Evolutionary conservation across 2,797 vertebrate genomes (phyloP).

Genomic region (Cyprinodon diabolis): DNA sequence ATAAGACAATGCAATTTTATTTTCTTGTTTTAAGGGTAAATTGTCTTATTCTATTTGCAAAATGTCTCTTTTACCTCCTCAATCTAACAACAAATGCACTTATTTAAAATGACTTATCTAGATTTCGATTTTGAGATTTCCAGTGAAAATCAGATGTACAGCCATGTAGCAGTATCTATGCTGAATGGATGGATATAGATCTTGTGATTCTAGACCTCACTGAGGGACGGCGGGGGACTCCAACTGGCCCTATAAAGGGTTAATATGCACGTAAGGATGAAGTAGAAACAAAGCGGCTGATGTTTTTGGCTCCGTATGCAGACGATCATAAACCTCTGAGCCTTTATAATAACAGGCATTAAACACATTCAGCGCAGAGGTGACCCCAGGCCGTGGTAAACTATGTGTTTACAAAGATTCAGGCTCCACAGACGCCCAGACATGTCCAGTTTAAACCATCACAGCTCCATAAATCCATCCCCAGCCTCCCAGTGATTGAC

Average conservation of each 20-base stretch:
- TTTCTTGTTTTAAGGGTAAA: too few relatives aligned
- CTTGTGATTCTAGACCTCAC: background rate
- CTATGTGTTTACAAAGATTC: slow-evolving; percentile 19
- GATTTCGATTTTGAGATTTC: too few relatives aligned
- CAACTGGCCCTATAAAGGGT: background rate
- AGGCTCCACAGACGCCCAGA: slow-evolving; percentile 9
- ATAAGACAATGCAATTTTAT: too few relatives aligned
- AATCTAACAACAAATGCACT: too few relatives aligned
- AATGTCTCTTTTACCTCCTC: too few relatives aligned
- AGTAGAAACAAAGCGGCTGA: slow-evolving; percentile 2
- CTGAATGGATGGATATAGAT: too few relatives aligned
- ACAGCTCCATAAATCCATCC: slow-evolving; percentile 12
- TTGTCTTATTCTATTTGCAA: too few relatives aligned
- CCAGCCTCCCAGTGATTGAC: background rate
- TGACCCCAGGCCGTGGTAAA: slow-evolving; percentile 27
- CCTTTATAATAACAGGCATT: slow-evolving; percentile 15
- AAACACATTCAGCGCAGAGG: background rate
- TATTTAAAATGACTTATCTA: too few relatives aligned
- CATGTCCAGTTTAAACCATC: background rate
- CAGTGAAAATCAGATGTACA: too few relatives aligned
- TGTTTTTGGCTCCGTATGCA: slow-evolving; percentile 31
- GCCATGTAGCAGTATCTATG: too few relatives aligned
- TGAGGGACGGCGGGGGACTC: background rate
- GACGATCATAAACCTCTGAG: slow-evolving; percentile 13
- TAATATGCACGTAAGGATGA: background rate